Percentiles rank a stretch among this genome's conserved stretches.
phyloP scores from a whole-genome alignment of 1,140 invertebrate species.

The Panagrolaimus sp. region DNA sequence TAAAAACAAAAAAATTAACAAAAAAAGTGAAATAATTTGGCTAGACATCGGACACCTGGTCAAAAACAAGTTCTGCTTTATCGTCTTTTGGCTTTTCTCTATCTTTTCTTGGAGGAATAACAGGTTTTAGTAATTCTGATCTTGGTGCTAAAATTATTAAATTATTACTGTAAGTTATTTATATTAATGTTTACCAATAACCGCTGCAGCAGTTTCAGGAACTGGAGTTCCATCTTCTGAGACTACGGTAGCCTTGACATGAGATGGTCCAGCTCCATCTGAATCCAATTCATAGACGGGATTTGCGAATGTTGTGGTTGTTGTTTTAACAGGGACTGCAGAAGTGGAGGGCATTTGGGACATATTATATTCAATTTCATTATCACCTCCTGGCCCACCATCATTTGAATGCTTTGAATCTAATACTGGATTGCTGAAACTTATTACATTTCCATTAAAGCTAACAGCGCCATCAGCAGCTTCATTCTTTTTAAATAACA shows the following conservation, averaged over 20 bases:
- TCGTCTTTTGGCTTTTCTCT: conserved; percentile 18
- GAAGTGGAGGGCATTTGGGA: conserved; percentile 23
- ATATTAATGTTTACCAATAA: conserved; percentile 15
- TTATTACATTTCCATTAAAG: conserved; percentile 59
- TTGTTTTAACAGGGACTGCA: conserved; percentile 16
- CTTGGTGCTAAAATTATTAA: conserved; percentile 22
- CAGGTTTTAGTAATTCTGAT: conserved; percentile 20
- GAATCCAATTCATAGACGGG: conserved; percentile 57
- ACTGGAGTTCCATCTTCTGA: neutral
- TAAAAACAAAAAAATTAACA: too few relatives aligned
- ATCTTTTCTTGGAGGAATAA: conserved; percentile 15
- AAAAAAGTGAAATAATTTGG: neutral
- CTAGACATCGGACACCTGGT: conserved; percentile 32
- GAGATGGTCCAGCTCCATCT: neutral
- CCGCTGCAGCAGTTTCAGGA: neutral
- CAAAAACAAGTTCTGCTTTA: conserved; percentile 28
- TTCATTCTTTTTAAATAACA: conserved; percentile 57
- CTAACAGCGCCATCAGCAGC: conserved; percentile 50
- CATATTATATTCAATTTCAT: conserved; percentile 46
- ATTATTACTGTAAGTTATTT: too few relatives aligned
- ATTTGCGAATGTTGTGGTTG: conserved; percentile 56
- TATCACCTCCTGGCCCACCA: neutral
- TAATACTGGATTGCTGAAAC: conserved; percentile 57
- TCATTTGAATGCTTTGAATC: conserved; percentile 39
- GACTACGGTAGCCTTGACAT: neutral